Conservation (phyloP, 2,797 vertebrate species). For the Diplodus puntazzo region DNA sequence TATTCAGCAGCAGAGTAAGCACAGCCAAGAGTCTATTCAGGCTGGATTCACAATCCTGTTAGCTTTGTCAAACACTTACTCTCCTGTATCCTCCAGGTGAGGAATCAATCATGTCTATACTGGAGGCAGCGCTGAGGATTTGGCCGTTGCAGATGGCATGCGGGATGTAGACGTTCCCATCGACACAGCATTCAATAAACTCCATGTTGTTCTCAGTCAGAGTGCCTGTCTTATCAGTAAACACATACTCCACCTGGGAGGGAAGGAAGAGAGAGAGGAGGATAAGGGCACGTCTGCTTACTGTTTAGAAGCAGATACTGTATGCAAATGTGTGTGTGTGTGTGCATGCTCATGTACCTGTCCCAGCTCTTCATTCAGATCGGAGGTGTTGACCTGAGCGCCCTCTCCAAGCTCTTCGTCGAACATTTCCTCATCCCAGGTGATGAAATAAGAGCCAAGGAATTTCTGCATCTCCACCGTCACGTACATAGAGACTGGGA, state of each 20-base stretch:
- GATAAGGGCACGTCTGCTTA: neutral
- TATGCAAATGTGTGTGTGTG: neutral
- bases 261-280: neutral
- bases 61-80: constrained; percentile 80
- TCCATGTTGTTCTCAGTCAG: constrained; percentile 99
- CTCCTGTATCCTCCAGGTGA: constrained; percentile 91
- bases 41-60: constrained; percentile 15
- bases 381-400: constrained; percentile 97
- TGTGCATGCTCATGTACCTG: constrained; percentile 84
- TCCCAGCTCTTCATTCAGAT: constrained; percentile 97
- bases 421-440: constrained; percentile 98
- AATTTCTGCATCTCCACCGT: constrained; percentile 99
- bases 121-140: constrained; percentile 90
- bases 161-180: constrained; percentile 94
- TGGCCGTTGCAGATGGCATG: constrained; percentile 97
- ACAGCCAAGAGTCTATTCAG: constrained; percentile 30
- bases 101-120: constrained; percentile 98
- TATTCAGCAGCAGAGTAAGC: neutral
- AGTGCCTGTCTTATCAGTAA: constrained; percentile 98
- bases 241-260: constrained; percentile 95
- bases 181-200: constrained; percentile 97
- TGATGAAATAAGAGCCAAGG: constrained; percentile 97
- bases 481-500: constrained; percentile 99
- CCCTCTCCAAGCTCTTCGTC: constrained; percentile 94
- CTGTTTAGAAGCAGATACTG: neutral